A percentile compares a stretch with the other conserved stretches of the same genome.
Conservation (phyloP, 1,140 invertebrate genomes). For the Aphaenogaster ashmeadi region DNA sequence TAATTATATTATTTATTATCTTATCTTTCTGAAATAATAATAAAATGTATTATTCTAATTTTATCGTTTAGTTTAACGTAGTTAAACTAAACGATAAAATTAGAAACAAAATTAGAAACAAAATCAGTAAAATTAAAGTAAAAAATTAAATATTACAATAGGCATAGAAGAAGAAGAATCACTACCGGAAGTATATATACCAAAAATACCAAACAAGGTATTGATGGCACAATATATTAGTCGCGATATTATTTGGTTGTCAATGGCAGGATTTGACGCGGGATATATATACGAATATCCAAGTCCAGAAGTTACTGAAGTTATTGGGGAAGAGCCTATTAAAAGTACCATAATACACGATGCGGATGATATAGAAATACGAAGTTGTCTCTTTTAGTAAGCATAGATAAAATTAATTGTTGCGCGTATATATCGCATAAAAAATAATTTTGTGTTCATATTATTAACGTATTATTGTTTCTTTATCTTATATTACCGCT, state of each 20-base stretch:
- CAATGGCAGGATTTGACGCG: slow-evolving; percentile 91
- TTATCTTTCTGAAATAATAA: neutral
- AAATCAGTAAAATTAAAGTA: neutral
- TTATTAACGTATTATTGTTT: neutral
- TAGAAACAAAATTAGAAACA: too few relatives aligned
- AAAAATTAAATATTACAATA: slow-evolving; percentile 65
- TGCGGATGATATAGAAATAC: slow-evolving; percentile 88
- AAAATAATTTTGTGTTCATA: slow-evolving; percentile 1
- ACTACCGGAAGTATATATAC: slow-evolving; percentile 88
- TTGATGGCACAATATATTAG: slow-evolving; percentile 87
- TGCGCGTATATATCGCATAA: neutral
- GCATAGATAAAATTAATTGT: slow-evolving; percentile 25
- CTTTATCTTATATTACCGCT: slow-evolving; percentile 20
- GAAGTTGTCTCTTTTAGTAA: slow-evolving; percentile 88
- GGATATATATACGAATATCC: slow-evolving; percentile 92
- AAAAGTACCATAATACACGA: slow-evolving; percentile 86
- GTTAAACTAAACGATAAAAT: too few relatives aligned
- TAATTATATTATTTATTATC: slow-evolving; percentile 47
- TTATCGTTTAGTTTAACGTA: neutral
- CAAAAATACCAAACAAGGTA: slow-evolving; percentile 87
- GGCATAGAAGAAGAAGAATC: slow-evolving; percentile 87
- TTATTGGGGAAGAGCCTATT: slow-evolving; percentile 77
- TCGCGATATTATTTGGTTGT: slow-evolving; percentile 87
- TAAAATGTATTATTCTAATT: slow-evolving; percentile 1
- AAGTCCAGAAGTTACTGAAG: slow-evolving; percentile 78